phyloP scores from a whole-genome alignment of 2,797 vertebrate species.

The Sebastes kiyomatsui region DNA sequence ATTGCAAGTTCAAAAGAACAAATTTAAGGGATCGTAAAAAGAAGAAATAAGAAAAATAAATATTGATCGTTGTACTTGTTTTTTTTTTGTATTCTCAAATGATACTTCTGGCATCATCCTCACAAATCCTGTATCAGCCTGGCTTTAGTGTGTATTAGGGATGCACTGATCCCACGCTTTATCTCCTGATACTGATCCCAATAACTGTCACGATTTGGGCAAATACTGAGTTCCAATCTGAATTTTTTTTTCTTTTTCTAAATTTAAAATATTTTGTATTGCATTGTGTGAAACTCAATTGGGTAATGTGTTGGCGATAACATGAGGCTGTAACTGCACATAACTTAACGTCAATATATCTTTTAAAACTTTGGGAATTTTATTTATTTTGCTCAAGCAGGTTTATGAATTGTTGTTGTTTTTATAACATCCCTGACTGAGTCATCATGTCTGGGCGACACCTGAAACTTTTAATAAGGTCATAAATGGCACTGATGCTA shows the following conservation, averaged over 20 bases:
- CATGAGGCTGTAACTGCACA: not conserved
- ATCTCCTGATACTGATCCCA: not conserved
- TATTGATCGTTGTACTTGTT: not conserved
- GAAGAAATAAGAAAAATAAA: not conserved
- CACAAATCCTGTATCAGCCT: not conserved
- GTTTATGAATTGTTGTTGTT: not conserved
- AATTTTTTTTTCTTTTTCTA: not conserved
- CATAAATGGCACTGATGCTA: not conserved
- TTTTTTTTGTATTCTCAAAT: not conserved
- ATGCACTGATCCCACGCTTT: not conserved
- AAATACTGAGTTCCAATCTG: not conserved
- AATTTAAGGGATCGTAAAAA: not conserved
- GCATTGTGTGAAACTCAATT: not conserved
- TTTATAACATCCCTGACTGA: not conserved
- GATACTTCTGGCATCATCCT: not conserved
- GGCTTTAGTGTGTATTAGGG: not conserved
- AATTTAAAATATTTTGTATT: not conserved
- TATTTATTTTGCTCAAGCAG: not conserved
- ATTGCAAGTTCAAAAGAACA: not conserved
- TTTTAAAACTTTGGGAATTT: not conserved
- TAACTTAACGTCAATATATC: not conserved
- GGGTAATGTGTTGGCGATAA: not conserved
- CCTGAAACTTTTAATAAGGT: not conserved
- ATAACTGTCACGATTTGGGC: not conserved
- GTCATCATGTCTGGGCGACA: not conserved